Conservation (phyloP, 2,797 vertebrate genomes). For the Psittacula echo region DNA sequence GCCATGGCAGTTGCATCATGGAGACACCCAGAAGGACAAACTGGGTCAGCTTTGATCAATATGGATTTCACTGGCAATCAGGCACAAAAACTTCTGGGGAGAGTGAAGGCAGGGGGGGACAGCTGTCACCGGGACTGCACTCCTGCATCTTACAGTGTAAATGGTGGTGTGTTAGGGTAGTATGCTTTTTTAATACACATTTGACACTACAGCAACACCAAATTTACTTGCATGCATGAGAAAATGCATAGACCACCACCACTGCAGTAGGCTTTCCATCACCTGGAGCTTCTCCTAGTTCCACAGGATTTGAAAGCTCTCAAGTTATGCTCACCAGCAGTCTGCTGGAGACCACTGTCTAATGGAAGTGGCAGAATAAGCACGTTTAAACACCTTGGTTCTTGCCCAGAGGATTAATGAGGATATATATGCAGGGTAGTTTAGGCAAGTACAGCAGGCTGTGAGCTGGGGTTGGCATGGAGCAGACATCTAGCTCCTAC, state of each 20-base stretch:
- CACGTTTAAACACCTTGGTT: rapidly evolving
- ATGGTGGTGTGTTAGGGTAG: neutral
- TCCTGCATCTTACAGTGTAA: neutral
- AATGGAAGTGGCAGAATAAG: neutral
- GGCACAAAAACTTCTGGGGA: neutral
- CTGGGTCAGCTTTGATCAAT: neutral
- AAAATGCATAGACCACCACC: neutral
- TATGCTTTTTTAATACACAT: neutral
- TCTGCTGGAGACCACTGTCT: neutral
- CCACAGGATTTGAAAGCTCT: neutral
- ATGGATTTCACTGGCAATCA: neutral
- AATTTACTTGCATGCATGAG: neutral
- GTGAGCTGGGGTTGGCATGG: rapidly evolving
- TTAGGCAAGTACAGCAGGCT: neutral
- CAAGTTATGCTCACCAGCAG: rapidly evolving
- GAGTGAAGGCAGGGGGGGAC: neutral
- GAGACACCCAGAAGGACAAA: neutral
- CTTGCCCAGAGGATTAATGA: neutral
- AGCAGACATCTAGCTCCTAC: neutral
- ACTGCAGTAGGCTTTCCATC: neutral
- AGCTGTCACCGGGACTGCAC: neutral
- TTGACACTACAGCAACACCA: neutral
- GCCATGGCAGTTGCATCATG: rapidly evolving
- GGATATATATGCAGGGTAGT: neutral
- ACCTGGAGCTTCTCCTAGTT: neutral